Evolutionary conservation across 2,113 vertebrate species (phyloP).

Genomic region (Phoxinus phoxinus): DNA sequence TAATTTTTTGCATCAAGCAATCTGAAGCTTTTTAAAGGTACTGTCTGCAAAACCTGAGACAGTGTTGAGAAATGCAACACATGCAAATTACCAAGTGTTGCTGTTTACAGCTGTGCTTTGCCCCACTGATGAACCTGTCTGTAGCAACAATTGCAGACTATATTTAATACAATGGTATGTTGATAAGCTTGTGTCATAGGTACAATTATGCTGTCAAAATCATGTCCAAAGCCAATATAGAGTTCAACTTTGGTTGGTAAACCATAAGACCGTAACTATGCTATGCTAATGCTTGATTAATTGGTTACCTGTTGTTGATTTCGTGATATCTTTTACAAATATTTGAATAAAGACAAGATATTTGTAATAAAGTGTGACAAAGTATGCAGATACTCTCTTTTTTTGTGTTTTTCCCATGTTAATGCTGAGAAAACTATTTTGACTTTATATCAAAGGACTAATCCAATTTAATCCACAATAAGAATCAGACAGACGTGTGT

Average conservation of each 20-base stretch:
- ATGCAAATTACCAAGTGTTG: neutral
- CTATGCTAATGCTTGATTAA: neutral
- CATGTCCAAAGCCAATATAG: neutral
- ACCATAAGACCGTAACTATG: neutral
- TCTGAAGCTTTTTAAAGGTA: neutral
- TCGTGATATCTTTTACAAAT: neutral
- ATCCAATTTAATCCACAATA: no score
- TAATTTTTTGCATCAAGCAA: neutral
- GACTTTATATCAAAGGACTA: no score
- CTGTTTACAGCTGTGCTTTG: neutral
- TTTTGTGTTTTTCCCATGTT: neutral
- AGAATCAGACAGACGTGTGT: no score
- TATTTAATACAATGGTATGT: neutral
- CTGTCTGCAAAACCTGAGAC: neutral
- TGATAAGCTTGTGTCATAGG: neutral
- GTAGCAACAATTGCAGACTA: neutral
- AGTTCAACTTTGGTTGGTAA: neutral
- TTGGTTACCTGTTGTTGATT: neutral
- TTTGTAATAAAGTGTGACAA: slow-evolving; percentile 31
- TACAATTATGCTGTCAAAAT: neutral
- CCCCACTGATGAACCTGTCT: neutral
- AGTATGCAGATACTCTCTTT: neutral
- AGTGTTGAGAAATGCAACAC: neutral
- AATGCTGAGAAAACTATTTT: neutral
- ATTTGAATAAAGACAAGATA: neutral